Base-by-base conservation (phyloP, 2,888 invertebrate genomes). In the Mayetiola destructor region DNA sequence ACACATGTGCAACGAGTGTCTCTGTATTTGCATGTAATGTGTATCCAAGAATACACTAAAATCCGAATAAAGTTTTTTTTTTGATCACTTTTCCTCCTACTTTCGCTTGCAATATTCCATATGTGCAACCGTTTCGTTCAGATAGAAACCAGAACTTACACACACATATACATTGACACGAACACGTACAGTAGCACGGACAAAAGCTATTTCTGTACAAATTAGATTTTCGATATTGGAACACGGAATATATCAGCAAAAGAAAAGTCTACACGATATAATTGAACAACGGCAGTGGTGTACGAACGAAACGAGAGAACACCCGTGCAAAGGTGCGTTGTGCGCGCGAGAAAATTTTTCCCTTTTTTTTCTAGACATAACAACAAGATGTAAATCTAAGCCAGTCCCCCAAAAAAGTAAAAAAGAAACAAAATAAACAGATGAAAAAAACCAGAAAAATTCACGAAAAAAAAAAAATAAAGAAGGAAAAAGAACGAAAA, bases 321-420 rank as follows among this genome's bases (percentile, higher is more conserved):
- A 60, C 58, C 59, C 59, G 59, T 61, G 58, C 61, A 60, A 62
- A 63, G 63, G 63, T 63, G 63, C 62, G 62, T 61, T 61, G 61
- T 63, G 60, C 63, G 27, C 48, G 27, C 53, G 53, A 53, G 63
- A 55, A 63, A 60, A 61, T 58, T 61, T 62, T 62, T 62, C 60
- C 62, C n/a, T n/a, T n/a, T n/a, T n/a, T n/a, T 32, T 48, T 48
- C 60, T 60, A 62, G 60, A 61, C 59, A 61, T 59, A 61, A 61
- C 59, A 57, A 61, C 60, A 61, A 61, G 59, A 59, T 59, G 59
- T 58, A 54, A 53, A 10, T 53, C 16, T 53, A 53, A 53, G 53
- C 30, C 30, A 53, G 53, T 53, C 30, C 18, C 18, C 30, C 8
- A 29, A 23, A 39, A 40, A 35, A 40, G n/a, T 27, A 39, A 39